Evolutionary conservation across 2,888 invertebrate species (phyloP).

Genomic region (Orthosia gracilis): DNA sequence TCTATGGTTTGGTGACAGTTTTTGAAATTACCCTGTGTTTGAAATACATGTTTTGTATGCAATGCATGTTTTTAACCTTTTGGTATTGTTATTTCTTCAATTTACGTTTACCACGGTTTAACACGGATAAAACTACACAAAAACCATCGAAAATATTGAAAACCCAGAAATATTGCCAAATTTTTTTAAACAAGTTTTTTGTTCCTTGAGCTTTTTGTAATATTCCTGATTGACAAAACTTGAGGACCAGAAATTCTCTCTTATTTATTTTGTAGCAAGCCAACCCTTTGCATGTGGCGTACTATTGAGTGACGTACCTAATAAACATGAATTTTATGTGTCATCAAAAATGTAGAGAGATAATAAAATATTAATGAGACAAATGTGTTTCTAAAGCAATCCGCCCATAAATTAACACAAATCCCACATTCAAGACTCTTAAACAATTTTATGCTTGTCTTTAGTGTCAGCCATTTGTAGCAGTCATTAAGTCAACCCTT

Average conservation of each 20-base stretch:
- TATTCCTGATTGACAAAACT: background rate
- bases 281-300: background rate
- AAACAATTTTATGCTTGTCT: slow-evolving; percentile 41
- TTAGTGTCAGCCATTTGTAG: slow-evolving; percentile 38
- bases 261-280: background rate
- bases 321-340: slow-evolving; percentile 30
- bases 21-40: too few species aligned
- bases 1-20: too few species aligned
- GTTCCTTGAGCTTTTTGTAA: too few species aligned
- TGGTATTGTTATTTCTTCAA: too few species aligned
- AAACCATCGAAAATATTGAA: too few species aligned
- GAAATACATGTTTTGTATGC: too few species aligned
- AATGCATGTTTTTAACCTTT: too few species aligned
- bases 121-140: too few species aligned
- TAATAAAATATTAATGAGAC: slow-evolving; percentile 44
- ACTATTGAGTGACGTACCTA: background rate
- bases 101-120: too few species aligned
- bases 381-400: slow-evolving; percentile 26
- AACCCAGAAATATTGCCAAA: too few species aligned
- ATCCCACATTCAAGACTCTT: slow-evolving; percentile 35
- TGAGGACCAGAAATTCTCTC: background rate
- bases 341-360: slow-evolving; percentile 38
- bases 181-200: too few species aligned
- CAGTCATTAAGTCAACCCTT: slow-evolving; percentile 39
- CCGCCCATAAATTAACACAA: slow-evolving; percentile 26